Percentiles rank a stretch among this genome's conserved stretches.
These are phyloP conservation scores for Zhuqinia jingwanae DNA, from an alignment of 2,888 invertebrate genomes.

Conservation along the genomic window DNA sequence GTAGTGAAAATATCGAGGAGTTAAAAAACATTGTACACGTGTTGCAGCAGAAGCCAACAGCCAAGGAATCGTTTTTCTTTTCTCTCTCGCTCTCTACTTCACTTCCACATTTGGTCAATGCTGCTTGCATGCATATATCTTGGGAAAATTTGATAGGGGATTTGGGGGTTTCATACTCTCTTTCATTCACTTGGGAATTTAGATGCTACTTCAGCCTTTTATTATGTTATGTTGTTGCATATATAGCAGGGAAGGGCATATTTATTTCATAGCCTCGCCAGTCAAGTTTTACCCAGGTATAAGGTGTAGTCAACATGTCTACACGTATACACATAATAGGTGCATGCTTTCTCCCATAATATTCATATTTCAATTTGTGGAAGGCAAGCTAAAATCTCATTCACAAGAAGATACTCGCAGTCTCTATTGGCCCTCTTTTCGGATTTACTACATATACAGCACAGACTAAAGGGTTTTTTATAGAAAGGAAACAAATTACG, in stretches of 20 bases:
- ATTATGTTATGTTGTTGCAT: background rate
- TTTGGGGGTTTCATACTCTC: conserved; percentile 36
- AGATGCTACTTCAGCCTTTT: background rate
- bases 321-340: too few relatives aligned
- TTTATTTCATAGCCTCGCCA: background rate
- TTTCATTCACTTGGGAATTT: conserved; percentile 37
- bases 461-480: too few relatives aligned
- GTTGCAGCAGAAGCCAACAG: background rate
- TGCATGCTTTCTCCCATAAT: background rate
- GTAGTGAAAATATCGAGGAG: conserved; percentile 49
- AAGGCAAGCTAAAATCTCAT: conserved; percentile 4
- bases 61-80: background rate
- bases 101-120: conserved; percentile 25
- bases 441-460: too few relatives aligned
- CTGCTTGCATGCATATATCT: conserved; percentile 33
- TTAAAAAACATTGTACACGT: conserved; percentile 12
- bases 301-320: background rate
- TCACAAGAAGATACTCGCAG: too few relatives aligned
- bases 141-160: conserved; percentile 58
- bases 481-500: too few relatives aligned
- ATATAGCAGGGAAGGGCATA: background rate
- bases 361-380: conserved; percentile 18
- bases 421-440: too few relatives aligned
- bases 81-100: background rate
- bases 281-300: background rate